Conservation (phyloP, 2,888 invertebrate genomes). For the Apodemia duryi region DNA sequence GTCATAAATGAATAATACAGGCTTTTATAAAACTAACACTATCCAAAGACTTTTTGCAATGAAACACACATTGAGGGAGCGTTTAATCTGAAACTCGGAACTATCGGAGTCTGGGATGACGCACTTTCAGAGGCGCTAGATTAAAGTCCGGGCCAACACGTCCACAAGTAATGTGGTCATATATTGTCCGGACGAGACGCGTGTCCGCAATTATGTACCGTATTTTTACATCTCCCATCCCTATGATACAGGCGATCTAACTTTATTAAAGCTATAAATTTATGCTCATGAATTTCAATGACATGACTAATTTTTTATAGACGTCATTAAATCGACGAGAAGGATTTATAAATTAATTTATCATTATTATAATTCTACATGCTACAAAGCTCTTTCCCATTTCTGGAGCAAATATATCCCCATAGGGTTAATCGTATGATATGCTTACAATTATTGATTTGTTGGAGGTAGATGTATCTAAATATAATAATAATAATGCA, state of each 20-base stretch:
- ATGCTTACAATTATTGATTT: no score
- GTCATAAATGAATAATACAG: no score
- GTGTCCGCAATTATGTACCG: slow-evolving; percentile 65
- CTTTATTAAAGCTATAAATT: slow-evolving; percentile 18
- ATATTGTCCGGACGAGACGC: slow-evolving; percentile 68
- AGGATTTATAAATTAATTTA: no score
- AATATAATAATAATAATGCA: no score
- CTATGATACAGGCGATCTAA: slow-evolving; percentile 4
- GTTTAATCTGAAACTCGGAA: neutral
- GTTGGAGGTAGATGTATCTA: no score
- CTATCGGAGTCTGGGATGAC: slow-evolving; percentile 37
- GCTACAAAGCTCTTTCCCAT: no score
- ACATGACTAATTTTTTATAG: neutral
- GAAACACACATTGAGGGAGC: neutral
- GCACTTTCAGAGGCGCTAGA: slow-evolving; percentile 64
- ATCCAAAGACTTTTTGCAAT: neutral
- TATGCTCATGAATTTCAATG: slow-evolving; percentile 10
- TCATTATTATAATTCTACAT: no score
- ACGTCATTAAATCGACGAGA: neutral
- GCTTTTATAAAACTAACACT: neutral
- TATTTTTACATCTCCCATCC: slow-evolving; percentile 34
- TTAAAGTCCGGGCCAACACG: slow-evolving; percentile 72
- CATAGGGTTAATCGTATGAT: no score
- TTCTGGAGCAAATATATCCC: no score
- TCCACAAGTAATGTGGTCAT: slow-evolving; percentile 75